Evolutionary conservation across 2,888 invertebrate species (phyloP), one percentile per base, ranked within the genome.

Genomic region (Augiades crinisus): DNA sequence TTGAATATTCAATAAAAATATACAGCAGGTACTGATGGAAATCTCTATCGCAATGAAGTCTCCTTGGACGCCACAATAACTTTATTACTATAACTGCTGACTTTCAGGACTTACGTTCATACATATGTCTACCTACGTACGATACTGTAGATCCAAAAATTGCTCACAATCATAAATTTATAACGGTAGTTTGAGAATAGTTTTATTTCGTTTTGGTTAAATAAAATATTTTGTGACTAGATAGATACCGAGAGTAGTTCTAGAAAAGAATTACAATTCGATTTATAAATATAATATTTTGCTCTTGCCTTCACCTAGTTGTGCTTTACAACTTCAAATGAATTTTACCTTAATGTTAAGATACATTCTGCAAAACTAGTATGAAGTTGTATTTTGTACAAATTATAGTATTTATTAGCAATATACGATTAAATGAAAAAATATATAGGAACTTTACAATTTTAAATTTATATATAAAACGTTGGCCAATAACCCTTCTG

Each of bases 381-480:
- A 27, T 10, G 27, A 7, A 30, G 4, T 1, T 12, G 17, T 10
- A 17, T 16, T 41, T 33, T 43, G 22, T 36, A 43, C 24, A 27
- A 43, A n/a, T 50, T 36, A 41, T 10, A 27, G 17, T 4, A 41
- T 31, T 21, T 49, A 30, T 40, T 45, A 34, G n/a, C 24, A 34
- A 50, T 40, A 49, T 43, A 43, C 22, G 49, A 43, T 46, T 46
- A 46, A 50, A 50, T 50, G 49, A 50, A 64, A 68, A 69, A 56
- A 60, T 65, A 65, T 61, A 70, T 82, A 83, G 83, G 83, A 83
- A 83, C 83, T 81, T 82, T 75, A 72, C 67, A 73, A 60, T 65
- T 65, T 58, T 64, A 62, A 62, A 58, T 44, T 38, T 55, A 58
- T 34, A 10, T 30, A 12, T 27, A 27, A 27, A 30, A 17, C 13